phyloP scores from a whole-genome alignment of 2,888 invertebrate genomes.

The Drosophila anomalata region DNA sequence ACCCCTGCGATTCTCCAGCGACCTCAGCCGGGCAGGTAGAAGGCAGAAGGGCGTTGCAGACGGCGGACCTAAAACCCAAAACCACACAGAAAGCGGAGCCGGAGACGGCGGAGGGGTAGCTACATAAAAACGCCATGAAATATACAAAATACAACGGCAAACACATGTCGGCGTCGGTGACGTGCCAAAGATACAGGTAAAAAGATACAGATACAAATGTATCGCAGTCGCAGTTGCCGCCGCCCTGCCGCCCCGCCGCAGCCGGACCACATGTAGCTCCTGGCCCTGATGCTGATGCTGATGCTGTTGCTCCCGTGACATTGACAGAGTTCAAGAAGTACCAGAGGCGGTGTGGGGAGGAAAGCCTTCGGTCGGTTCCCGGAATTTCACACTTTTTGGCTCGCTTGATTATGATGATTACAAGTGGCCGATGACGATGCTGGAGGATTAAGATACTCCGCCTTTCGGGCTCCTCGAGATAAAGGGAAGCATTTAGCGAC shows the following conservation, averaged over 20 bases:
- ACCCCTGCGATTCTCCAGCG: slow-evolving; percentile 19
- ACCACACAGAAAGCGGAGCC: slow-evolving; percentile 46
- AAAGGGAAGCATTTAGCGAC: background rate
- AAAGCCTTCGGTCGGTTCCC: slow-evolving; percentile 65
- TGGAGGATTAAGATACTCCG: slow-evolving; percentile 70
- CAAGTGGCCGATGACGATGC: slow-evolving; percentile 58
- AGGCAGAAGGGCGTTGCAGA: slow-evolving; percentile 64
- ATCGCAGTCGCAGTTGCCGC: slow-evolving; percentile 7
- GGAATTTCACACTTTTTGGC: slow-evolving; percentile 74
- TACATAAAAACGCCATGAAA: slow-evolving; percentile 70
- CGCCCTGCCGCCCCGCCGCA: slow-evolving; percentile 7
- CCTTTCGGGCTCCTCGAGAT: too few species aligned
- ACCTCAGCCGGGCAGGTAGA: slow-evolving; percentile 47
- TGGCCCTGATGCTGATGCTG: slow-evolving; percentile 15
- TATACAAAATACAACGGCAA: slow-evolving; percentile 58
- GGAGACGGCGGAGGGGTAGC: too few species aligned
- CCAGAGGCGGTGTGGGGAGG: slow-evolving; percentile 13
- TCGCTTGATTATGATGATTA: slow-evolving; percentile 42
- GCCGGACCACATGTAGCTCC: slow-evolving; percentile 5
- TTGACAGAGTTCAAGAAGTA: slow-evolving; percentile 70
- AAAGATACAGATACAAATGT: slow-evolving; percentile 68
- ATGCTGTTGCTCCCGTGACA: slow-evolving; percentile 47
- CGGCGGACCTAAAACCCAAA: slow-evolving; percentile 59
- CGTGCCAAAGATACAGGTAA: slow-evolving; percentile 78
- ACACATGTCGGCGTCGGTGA: slow-evolving; percentile 70